Evolutionary conservation across 2,888 invertebrate species (phyloP), one percentile per base, ranked within the genome.

Genomic region (Anthophora plumipes): DNA sequence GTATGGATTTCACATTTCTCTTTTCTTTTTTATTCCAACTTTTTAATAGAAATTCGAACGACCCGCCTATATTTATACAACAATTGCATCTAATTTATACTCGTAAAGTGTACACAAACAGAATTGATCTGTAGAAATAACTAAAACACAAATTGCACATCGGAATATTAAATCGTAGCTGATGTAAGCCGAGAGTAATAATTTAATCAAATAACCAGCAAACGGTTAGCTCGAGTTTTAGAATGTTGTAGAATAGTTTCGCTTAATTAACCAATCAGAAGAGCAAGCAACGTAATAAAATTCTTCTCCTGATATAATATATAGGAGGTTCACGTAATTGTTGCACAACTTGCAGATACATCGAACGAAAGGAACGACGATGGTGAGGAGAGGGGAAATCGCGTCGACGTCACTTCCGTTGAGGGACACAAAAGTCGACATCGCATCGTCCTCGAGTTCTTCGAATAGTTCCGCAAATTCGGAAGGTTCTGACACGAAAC

Each of bases 321-420:
- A 37, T 7, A 6, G 14, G 0, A 14, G n/a, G 41, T 39, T 31
- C 41, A n/a, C 0, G n/a, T 5, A 60, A 66, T 20, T 52, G 50
- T 50, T 55, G 8, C 22, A 59, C 5, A 70, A 60, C 11, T 74
- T 4, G 25, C 55, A 61, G 52, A 46, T 54, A 41, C 66, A 31
- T 37, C 68, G 46, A 60, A 22, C 68, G n/a, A 41, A 81, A 75
- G 78, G 60, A 20, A 5, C 2, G 52, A 17, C 25, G 31, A 31
- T 31, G 31, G 1, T 14, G 12, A 37, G 31, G 20, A 48, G 39
- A 50, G 61, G 52, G 52, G 20, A 2, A 11, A 22, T 20, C 1
- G 39, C 1, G 20, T 17, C 1, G 4, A n/a, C 4, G 4, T 11
- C 59, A 12, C 9, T 76, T 7, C 14, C 43, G 57, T 22, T 68